A percentile compares a stretch with the other conserved stretches of the same genome.
Conservation (phyloP, 2,113 vertebrate species). For the Pseudolaguvia tuberculata region DNA sequence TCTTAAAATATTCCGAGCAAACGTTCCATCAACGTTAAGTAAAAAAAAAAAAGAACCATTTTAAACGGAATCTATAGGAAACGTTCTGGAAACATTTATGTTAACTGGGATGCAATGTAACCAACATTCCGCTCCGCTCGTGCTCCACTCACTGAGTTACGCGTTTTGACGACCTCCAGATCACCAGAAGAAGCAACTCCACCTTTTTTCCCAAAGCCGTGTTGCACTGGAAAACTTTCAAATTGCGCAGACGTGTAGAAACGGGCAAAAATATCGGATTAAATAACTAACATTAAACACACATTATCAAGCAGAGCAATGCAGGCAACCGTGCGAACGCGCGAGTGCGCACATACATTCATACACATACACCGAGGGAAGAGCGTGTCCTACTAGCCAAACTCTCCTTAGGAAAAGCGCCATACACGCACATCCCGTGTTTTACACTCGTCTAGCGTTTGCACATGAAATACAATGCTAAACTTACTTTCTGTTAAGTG, state of each 20-base stretch:
- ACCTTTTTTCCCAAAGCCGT: neutral
- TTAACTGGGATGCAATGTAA: neutral
- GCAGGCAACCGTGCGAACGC: neutral
- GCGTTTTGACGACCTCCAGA: neutral
- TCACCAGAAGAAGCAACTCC: neutral
- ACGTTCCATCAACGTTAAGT: too few relatives aligned
- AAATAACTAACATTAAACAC: neutral
- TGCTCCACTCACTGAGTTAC: too few relatives aligned
- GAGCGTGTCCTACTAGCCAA: slow-evolving; percentile 16
- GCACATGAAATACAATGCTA: too few relatives aligned
- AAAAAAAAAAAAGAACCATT: too few relatives aligned
- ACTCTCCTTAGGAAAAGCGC: slow-evolving; percentile 4
- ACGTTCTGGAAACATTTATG: too few relatives aligned
- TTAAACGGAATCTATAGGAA: too few relatives aligned
- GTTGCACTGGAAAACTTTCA: neutral
- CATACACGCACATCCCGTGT: neutral
- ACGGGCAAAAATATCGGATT: neutral
- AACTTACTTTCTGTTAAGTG: slow-evolving; percentile 68
- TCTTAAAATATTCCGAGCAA: too few relatives aligned
- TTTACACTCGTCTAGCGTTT: neutral
- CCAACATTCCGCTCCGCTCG: slow-evolving; percentile 18
- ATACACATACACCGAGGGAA: neutral
- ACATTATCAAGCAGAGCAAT: neutral
- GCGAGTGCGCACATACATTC: neutral
- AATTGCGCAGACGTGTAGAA: too few relatives aligned